phyloP scores from a whole-genome alignment of 2,113 vertebrate species.

The Nettapus auritus region DNA sequence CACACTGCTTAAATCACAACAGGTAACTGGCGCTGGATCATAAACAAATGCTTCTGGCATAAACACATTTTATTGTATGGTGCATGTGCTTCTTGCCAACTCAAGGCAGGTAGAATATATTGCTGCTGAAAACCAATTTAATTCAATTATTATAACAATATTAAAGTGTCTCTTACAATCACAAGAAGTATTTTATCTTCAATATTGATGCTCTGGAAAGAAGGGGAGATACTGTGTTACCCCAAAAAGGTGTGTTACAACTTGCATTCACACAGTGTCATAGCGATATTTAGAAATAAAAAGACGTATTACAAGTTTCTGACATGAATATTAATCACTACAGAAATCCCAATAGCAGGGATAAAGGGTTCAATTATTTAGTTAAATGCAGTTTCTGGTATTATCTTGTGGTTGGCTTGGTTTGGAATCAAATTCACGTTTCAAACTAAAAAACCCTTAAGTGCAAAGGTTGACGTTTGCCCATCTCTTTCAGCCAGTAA shows the following conservation, averaged over 20 bases:
- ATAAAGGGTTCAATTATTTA: background rate
- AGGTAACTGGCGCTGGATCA: background rate
- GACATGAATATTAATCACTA: background rate
- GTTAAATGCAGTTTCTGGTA: background rate
- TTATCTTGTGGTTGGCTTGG: background rate
- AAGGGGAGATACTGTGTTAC: background rate
- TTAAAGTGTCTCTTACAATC: background rate
- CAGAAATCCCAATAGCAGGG: background rate
- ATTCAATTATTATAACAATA: background rate
- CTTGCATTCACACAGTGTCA: background rate
- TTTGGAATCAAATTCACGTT: background rate
- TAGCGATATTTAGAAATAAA: background rate
- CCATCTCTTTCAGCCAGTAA: background rate
- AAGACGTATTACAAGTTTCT: background rate
- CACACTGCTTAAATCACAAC: background rate
- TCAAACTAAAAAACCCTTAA: background rate
- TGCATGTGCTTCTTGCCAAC: background rate
- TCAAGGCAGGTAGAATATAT: background rate
- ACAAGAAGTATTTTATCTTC: background rate
- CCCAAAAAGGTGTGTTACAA: background rate
- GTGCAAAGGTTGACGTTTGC: background rate
- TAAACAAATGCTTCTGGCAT: background rate
- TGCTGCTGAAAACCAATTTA: background rate
- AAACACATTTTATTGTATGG: background rate
- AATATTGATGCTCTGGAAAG: background rate